phyloP scores from a whole-genome alignment of 1,140 invertebrate species.

The Danaus plexippus region DNA sequence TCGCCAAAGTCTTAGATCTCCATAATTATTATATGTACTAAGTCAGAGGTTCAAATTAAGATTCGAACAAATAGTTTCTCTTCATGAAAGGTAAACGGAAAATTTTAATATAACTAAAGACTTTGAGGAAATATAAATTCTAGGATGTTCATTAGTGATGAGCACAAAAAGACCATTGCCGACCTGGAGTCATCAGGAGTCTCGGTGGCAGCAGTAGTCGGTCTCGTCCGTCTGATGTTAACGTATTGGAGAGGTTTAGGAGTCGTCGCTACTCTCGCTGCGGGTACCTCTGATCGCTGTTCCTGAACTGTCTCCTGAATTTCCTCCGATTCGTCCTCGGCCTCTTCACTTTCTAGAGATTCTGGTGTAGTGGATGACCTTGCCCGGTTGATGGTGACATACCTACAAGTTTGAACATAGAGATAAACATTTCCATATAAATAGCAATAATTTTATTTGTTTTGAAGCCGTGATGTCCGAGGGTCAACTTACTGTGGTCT shows the following conservation, averaged over 20 bases:
- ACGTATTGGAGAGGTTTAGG: slow-evolving; percentile 74
- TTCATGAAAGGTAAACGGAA: not conserved
- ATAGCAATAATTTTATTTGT: no score
- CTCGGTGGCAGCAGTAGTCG: slow-evolving; percentile 58
- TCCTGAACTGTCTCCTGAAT: slow-evolving; percentile 22
- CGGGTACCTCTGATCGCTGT: slow-evolving; percentile 29
- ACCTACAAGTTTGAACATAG: slow-evolving; percentile 34
- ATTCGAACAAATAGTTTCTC: no score
- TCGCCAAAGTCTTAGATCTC: no score
- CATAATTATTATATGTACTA: no score
- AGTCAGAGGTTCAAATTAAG: no score
- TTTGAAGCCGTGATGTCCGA: no score
- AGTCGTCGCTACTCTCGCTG: slow-evolving; percentile 38
- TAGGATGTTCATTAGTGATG: no score
- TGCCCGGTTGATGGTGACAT: slow-evolving; percentile 72
- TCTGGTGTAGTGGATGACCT: slow-evolving; percentile 43
- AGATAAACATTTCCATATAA: slow-evolving; percentile 1
- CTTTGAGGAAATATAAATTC: not conserved
- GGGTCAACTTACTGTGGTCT: slow-evolving; percentile 75
- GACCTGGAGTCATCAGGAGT: slow-evolving; percentile 52
- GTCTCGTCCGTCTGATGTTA: slow-evolving; percentile 75
- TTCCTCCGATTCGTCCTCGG: slow-evolving; percentile 31
- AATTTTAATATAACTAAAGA: not conserved
- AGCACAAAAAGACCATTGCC: slow-evolving; percentile 1
- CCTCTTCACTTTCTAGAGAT: slow-evolving; percentile 45